These are phyloP conservation scores for Bombyx mandarina DNA, from an alignment of 1,140 invertebrate species.

Conservation along the genomic window DNA sequence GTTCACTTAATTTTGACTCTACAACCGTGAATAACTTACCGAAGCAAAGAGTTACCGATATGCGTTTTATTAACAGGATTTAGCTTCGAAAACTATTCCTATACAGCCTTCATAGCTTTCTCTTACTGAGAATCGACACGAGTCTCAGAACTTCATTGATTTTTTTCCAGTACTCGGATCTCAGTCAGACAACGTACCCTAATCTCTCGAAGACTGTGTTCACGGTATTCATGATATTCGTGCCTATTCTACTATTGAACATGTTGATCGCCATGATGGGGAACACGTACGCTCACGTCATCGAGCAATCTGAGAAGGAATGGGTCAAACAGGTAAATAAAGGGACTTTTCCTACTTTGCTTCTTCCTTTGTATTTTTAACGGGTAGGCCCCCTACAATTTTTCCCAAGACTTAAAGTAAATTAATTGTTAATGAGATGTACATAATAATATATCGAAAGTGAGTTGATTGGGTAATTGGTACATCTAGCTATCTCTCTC, in stretches of 20 bases:
- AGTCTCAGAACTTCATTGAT: conserved; percentile 6
- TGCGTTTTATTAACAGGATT: no score
- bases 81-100: no score
- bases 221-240: conserved; percentile 96
- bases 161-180: conserved; percentile 87
- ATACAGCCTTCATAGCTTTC: no score
- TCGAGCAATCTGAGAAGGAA: conserved; percentile 98
- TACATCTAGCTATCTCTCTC: no score
- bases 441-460: background rate
- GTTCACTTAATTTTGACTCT: no score
- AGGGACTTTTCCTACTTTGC: no score
- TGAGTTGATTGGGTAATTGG: no score
- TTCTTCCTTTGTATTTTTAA: no score
- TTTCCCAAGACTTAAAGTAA: background rate
- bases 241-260: conserved; percentile 96
- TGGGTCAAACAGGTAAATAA: conserved; percentile 91
- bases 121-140: no score
- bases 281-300: conserved; percentile 97
- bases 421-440: background rate
- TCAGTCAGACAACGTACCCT: conserved; percentile 91
- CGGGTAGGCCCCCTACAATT: no score
- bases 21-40: no score
- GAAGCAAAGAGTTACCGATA: no score
- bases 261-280: conserved; percentile 99
- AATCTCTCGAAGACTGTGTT: conserved; percentile 95